These are phyloP conservation scores for Cantharis rustica DNA, from an alignment of 2,888 invertebrate species.

Conservation along the genomic window DNA sequence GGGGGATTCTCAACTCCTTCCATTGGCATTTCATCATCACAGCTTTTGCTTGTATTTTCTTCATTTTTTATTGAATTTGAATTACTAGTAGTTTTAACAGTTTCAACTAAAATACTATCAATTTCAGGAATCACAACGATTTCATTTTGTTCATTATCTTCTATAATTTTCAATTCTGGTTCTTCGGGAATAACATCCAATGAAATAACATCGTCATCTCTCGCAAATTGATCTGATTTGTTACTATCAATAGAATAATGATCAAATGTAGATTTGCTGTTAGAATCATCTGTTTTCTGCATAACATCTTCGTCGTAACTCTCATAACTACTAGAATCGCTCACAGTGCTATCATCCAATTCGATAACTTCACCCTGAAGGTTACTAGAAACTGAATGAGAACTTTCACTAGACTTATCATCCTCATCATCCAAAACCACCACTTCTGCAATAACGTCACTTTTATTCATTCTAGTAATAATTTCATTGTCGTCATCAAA, in stretches of 20 bases:
- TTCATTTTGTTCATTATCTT: background rate
- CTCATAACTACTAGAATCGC: background rate
- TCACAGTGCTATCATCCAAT: background rate
- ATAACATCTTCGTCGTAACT: background rate
- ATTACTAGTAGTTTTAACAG: background rate
- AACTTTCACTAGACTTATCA: background rate
- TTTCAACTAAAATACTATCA: background rate
- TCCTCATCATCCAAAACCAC: background rate
- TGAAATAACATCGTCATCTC: background rate
- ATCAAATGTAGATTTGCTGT: background rate
- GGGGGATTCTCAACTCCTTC: background rate
- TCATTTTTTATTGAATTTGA: background rate
- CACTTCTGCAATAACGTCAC: background rate
- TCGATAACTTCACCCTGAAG: background rate
- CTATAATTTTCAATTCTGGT: background rate
- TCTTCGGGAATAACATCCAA: slow-evolving; percentile 2
- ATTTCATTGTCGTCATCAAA: slow-evolving; percentile 8
- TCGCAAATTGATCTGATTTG: background rate
- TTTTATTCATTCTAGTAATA: background rate
- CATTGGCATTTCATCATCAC: background rate
- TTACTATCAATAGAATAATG: background rate
- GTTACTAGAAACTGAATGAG: background rate
- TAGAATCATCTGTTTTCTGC: background rate
- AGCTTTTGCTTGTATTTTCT: background rate
- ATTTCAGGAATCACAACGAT: background rate